Evolutionary conservation across 2,113 vertebrate species (phyloP).

Genomic region (Felis chaus): DNA sequence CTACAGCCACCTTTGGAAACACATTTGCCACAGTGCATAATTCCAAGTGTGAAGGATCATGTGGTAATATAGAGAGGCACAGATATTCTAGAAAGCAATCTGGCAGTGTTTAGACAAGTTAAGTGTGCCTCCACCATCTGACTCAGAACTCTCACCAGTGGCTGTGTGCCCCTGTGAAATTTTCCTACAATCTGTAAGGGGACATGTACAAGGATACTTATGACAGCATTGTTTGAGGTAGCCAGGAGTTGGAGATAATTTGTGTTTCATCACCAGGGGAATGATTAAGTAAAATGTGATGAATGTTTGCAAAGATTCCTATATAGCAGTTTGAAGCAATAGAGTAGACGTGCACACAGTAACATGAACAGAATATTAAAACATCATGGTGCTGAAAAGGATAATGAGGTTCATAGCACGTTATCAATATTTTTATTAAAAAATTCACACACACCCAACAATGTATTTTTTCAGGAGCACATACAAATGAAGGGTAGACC

Average conservation of each 20-base stretch:
- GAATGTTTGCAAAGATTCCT: neutral
- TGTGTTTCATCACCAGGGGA: neutral
- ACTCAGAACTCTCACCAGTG: neutral
- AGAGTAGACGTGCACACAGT: neutral
- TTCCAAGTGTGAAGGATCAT: neutral
- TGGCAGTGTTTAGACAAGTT: neutral
- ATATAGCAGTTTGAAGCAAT: neutral
- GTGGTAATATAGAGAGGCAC: neutral
- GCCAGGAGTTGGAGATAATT: neutral
- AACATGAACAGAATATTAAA: neutral
- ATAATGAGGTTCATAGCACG: neutral
- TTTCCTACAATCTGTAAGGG: neutral
- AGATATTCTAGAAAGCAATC: slow-evolving; percentile 2
- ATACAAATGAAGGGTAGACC: neutral
- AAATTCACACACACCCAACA: neutral
- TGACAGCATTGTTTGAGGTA: neutral
- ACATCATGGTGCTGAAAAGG: neutral
- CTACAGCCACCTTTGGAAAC: neutral
- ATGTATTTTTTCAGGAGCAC: neutral
- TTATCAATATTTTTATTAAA: slow-evolving; percentile 23
- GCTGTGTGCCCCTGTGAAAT: neutral
- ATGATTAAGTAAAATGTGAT: slow-evolving; percentile 15
- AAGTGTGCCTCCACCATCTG: neutral
- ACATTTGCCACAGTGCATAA: neutral
- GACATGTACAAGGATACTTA: neutral